Evolutionary conservation across 2,113 vertebrate genomes (phyloP).

Genomic region (Haemorhous mexicanus): DNA sequence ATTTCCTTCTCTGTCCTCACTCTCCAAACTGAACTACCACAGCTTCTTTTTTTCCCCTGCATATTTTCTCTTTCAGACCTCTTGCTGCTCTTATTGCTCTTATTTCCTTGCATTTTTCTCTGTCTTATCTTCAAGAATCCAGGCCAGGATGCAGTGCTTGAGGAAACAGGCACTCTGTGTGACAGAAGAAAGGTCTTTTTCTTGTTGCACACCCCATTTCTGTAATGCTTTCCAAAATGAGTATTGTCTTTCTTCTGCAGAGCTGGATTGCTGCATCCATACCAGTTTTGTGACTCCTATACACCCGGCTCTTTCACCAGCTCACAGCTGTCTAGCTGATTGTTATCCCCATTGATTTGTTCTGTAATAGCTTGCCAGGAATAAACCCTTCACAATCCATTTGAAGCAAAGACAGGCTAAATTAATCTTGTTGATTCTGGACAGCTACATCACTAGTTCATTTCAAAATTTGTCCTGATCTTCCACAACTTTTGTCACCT

Average conservation of each 20-base stretch:
- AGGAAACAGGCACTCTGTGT: background rate
- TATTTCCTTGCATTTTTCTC: background rate
- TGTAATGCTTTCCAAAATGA: background rate
- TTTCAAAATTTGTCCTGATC: background rate
- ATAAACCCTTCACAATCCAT: background rate
- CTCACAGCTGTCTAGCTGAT: constrained; percentile 6
- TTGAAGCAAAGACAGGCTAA: background rate
- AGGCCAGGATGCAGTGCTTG: background rate
- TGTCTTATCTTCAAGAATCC: background rate
- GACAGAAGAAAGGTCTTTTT: background rate
- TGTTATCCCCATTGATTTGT: constrained; percentile 33
- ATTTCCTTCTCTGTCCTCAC: background rate
- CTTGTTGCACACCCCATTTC: background rate
- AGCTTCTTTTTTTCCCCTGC: background rate
- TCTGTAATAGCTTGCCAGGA: constrained; percentile 10
- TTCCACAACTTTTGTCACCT: background rate
- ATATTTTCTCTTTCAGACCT: background rate
- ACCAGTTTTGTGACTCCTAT: background rate
- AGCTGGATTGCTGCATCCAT: background rate
- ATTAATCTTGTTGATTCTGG: constrained; percentile 5
- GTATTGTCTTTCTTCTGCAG: background rate
- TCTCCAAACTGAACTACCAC: background rate
- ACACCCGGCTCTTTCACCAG: background rate
- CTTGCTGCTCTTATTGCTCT: background rate
- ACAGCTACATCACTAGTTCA: background rate